Conservation (phyloP, 2,113 vertebrate species). For the Monarcha castaneiventris region DNA sequence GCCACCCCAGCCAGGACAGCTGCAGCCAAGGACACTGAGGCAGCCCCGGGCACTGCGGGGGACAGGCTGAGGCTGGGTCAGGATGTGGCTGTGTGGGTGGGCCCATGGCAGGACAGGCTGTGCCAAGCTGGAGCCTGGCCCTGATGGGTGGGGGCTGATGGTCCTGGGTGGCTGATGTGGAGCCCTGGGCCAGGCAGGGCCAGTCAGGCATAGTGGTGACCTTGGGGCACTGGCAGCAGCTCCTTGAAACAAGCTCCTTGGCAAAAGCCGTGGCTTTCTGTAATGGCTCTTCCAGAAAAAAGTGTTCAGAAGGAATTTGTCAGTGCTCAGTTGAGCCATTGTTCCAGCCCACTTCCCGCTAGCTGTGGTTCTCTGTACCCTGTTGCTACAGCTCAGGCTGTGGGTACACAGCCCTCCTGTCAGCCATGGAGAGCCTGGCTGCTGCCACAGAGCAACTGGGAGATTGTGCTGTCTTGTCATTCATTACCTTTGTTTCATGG, state of each 20-base stretch:
- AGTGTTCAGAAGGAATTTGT: background rate
- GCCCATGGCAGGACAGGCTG: background rate
- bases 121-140: background rate
- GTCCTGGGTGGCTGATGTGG: background rate
- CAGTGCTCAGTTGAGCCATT: background rate
- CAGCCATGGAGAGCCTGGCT: background rate
- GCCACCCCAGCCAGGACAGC: background rate
- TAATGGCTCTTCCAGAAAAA: background rate
- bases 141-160: background rate
- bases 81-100: fast-evolving
- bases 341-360: background rate
- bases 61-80: background rate
- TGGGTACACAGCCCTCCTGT: background rate
- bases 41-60: fast-evolving
- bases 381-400: background rate
- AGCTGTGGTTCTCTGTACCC: background rate
- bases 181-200: background rate
- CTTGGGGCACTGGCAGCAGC: background rate
- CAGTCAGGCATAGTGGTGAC: background rate
- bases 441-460: fast-evolving
- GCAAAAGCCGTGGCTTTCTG: background rate
- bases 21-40: fast-evolving
- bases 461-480: background rate
- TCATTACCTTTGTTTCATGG: background rate
- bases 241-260: background rate